phyloP scores from a whole-genome alignment of 1,140 invertebrate genomes.

The Drosophila elegans region DNA sequence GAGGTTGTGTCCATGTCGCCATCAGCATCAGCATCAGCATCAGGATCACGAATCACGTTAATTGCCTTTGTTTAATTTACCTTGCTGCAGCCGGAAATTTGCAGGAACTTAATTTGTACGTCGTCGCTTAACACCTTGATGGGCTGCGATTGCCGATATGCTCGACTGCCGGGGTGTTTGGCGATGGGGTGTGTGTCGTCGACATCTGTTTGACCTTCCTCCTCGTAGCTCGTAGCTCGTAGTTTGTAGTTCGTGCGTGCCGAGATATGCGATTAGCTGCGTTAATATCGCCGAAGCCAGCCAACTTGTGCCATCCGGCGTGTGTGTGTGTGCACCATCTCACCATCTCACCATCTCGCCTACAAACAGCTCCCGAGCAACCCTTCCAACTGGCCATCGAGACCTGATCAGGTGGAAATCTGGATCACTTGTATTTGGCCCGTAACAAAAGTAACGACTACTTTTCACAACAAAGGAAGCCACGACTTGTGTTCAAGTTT shows the following conservation, averaged over 20 bases:
- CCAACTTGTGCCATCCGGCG: not conserved
- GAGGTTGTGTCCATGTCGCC: no score
- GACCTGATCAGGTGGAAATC: not conserved
- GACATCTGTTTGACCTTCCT: slow-evolving; percentile 23
- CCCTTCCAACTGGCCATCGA: not conserved
- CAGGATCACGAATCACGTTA: slow-evolving; percentile 63
- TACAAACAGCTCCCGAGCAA: not conserved
- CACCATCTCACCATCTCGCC: not conserved
- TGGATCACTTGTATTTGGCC: no score
- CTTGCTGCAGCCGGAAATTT: slow-evolving; percentile 74
- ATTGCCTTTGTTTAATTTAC: slow-evolving; percentile 82
- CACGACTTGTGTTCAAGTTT: no score
- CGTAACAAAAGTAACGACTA: no score
- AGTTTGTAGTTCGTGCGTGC: slow-evolving; percentile 58
- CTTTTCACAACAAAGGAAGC: no score
- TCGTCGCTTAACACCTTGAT: slow-evolving; percentile 14
- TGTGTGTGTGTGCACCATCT: not conserved
- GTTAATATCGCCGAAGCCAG: slow-evolving; percentile 38
- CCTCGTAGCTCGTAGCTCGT: slow-evolving; percentile 29
- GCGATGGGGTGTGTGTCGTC: slow-evolving; percentile 13
- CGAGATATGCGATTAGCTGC: slow-evolving; percentile 64
- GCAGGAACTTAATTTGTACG: slow-evolving; percentile 80
- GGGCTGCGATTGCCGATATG: not conserved
- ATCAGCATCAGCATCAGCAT: slow-evolving; percentile 22
- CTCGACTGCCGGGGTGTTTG: slow-evolving; percentile 8